Base-by-base conservation (phyloP, 1,140 invertebrate genomes). In the Armadillidium nasatum region DNA sequence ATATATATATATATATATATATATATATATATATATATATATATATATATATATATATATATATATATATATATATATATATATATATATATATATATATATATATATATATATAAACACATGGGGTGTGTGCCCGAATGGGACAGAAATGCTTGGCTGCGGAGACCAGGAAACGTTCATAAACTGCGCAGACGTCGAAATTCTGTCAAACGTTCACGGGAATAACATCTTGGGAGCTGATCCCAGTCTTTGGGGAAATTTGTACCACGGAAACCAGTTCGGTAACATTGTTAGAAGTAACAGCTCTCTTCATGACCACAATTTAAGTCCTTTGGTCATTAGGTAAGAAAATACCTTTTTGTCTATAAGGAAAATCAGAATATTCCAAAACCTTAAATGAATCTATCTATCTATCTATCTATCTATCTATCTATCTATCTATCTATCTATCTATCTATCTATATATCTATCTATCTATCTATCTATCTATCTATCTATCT, bases 131-230 rank as follows among this genome's bases (percentile, higher is more conserved):
- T 94, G 93, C 83, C 85, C 88, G 0, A 93, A 95, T 83, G 93
- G 93, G 70, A 93, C 91, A 10, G 91, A 93, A 83, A 91, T 90
- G 0, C 89, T 93, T 0, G 93, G 94, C 0, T 95, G 93, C 82
- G 94, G 94, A 21, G 87, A 88, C 74, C 91, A 94, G 67, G 93
- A 96, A 85, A 94, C 92, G 0, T 96, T 95, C 83, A 87, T 92
- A 67, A 95, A 94, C 82, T 95, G 94, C 83, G 94, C 93, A 0
- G 93, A 96, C 83, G 88, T 95, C 60, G 89, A 88, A 45, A 91
- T 95, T 70, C 45, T 72, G 21, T 33, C 33, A 33, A 71, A 77
- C 44, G 68, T 74, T 10, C 23, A 33, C 44, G 44, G 50, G 6
- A 70, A 11, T 7, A 45, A 44, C 0, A 22, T 13, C 0, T 33